Evolutionary conservation across 2,797 vertebrate species (phyloP), one percentile per base, ranked within the genome.

Genomic region (Tokudaia tokunoshimensis): DNA sequence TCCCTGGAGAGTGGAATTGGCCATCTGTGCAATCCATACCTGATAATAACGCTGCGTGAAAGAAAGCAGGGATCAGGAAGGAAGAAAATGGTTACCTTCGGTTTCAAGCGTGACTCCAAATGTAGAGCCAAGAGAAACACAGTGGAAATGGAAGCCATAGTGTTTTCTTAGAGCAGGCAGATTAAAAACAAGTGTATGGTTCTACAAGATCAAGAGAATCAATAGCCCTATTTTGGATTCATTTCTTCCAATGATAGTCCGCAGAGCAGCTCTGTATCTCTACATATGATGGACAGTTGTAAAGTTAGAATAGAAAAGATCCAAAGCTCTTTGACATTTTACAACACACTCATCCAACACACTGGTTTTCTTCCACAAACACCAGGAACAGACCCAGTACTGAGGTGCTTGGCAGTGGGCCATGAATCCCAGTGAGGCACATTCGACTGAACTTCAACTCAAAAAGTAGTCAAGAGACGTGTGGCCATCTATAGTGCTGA

Each of bases 31-130:
- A 90, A 59, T 1, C 72, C 59, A 34, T 3, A 50, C 59, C 37
- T 67, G 76, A 74, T 6, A 59, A 44, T 4, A 44, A 26, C 52
- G 3, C 29, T 26, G 4, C n/a, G 37, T 37, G 22, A 4, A 29
- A 34, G 52, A 85, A 75, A 95, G 29, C 6, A 59, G 14, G 44
- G 15, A 41, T 20, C 1, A 22, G 34, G 78, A 34, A 72, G 61
- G 63, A 86, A 20, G 55, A 44, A 50, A 37, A 59, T 29, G 10
- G 10, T 26, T 61, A 9, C 5, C 9, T 83, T 86, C 91, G 57
- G n/a, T 65, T 44, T 65, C 55, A 86, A 81, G 67, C 47, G 31
- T 24, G 79, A 37, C 26, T 96, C 80, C n/a, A 19, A 95, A 76
- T 24, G 29, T 82, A 65, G n/a, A 86, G 29, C 41, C 55, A 61